These are phyloP conservation scores for Spodoptera exigua DNA, from an alignment of 2,888 invertebrate species.

Conservation along the genomic window DNA sequence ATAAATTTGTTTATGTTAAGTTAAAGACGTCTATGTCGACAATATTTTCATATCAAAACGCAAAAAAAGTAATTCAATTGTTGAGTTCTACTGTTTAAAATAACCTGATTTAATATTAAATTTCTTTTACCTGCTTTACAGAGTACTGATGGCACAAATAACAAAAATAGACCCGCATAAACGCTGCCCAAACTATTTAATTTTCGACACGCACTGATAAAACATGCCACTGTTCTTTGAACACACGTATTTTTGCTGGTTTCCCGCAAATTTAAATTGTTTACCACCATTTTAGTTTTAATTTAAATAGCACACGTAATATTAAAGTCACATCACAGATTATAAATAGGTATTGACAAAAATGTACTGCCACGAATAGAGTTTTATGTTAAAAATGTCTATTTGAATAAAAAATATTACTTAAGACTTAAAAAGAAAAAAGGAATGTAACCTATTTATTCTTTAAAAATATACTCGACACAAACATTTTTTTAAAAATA, in stretches of 20 bases:
- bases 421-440: background rate
- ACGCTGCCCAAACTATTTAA: constrained; percentile 63
- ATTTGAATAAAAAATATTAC: background rate
- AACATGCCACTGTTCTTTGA: constrained; percentile 55
- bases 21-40: no score
- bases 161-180: constrained; percentile 80
- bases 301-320: background rate
- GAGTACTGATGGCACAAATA: constrained; percentile 75
- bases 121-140: constrained; percentile 73
- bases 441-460: background rate
- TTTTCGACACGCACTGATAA: constrained; percentile 70
- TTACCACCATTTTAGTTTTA: constrained; percentile 28
- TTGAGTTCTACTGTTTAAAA: no score
- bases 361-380: no score
- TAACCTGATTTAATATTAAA: background rate
- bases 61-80: no score
- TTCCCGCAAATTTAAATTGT: constrained; percentile 10
- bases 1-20: no score
- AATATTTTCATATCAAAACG: no score
- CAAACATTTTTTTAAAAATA: background rate
- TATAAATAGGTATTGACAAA: no score
- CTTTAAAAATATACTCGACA: no score
- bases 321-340: background rate
- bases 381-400: no score
- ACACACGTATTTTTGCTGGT: constrained; percentile 24